phyloP scores from a whole-genome alignment of 2,888 invertebrate species.

The Epistrophe eligans region DNA sequence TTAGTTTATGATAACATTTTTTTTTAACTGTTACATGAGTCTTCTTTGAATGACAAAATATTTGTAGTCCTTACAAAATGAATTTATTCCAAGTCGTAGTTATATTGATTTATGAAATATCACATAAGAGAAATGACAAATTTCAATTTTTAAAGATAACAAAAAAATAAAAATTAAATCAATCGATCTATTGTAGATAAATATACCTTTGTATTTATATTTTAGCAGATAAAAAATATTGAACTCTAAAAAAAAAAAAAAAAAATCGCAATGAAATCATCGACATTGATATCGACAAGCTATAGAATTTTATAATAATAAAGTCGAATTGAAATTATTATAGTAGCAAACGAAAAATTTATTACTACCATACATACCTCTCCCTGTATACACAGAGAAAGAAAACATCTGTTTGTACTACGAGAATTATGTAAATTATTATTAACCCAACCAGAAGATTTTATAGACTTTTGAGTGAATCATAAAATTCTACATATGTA shows the following conservation, averaged over 20 bases:
- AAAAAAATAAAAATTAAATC: neutral
- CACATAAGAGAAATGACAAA: constrained; percentile 16
- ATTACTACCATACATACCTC: neutral
- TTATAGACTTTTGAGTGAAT: constrained; percentile 49
- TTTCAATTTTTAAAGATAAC: constrained; percentile 5
- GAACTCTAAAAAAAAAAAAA: neutral
- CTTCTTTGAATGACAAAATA: neutral
- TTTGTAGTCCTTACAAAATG: neutral
- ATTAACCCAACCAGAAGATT: constrained; percentile 5
- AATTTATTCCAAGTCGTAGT: constrained; percentile 21
- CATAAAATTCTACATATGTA: constrained; percentile 15
- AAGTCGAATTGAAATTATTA: constrained; percentile 11
- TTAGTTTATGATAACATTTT: constrained; percentile 29
- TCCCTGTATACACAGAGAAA: neutral
- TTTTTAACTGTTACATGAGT: constrained; percentile 6
- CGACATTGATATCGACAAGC: constrained; percentile 19
- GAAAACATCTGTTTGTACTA: constrained; percentile 23
- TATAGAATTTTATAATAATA: neutral
- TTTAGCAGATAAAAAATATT: constrained; percentile 14
- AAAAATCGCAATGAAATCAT: constrained; percentile 40
- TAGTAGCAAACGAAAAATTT: constrained; percentile 18
- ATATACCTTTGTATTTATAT: neutral
- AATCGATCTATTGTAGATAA: constrained; percentile 2
- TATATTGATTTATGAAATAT: neutral
- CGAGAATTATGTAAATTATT: constrained; percentile 15